A percentile compares a stretch with the other conserved stretches of the same genome.
Conservation (phyloP, 2,888 invertebrate species). For the Eilema griseolum region DNA sequence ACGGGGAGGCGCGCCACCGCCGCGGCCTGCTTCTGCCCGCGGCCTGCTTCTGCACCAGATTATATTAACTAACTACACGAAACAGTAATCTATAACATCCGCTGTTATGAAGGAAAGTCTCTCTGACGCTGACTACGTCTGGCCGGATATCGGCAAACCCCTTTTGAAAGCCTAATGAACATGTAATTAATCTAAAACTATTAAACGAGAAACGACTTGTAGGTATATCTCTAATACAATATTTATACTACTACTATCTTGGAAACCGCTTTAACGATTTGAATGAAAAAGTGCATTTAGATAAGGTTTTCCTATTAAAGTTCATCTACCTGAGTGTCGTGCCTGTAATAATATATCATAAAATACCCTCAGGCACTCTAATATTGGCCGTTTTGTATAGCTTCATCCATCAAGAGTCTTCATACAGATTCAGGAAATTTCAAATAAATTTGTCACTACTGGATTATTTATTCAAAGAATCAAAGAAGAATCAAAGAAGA, state of each 20-base stretch:
- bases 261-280: neutral
- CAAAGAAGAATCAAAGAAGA: too few relatives aligned
- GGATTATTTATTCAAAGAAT: too few relatives aligned
- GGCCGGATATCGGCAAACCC: neutral
- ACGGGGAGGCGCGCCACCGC: too few relatives aligned
- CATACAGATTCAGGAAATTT: too few relatives aligned
- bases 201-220: neutral
- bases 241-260: neutral
- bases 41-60: too few relatives aligned
- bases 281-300: neutral
- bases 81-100: neutral
- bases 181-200: neutral
- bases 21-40: too few relatives aligned
- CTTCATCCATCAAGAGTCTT: too few relatives aligned
- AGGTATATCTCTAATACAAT: neutral
- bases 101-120: neutral
- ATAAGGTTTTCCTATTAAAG: neutral
- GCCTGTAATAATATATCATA: neutral
- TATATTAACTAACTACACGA: neutral
- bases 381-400: neutral
- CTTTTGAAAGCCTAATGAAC: constrained; percentile 1
- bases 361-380: neutral
- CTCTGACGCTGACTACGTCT: neutral
- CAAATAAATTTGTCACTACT: too few relatives aligned
- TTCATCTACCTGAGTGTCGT: neutral